These are phyloP conservation scores for Aurelia aurita complex sp. Pacific DNA, from an alignment of 30 jellyfish, hydroid and myxozoan genomes.

Conservation along the genomic window DNA sequence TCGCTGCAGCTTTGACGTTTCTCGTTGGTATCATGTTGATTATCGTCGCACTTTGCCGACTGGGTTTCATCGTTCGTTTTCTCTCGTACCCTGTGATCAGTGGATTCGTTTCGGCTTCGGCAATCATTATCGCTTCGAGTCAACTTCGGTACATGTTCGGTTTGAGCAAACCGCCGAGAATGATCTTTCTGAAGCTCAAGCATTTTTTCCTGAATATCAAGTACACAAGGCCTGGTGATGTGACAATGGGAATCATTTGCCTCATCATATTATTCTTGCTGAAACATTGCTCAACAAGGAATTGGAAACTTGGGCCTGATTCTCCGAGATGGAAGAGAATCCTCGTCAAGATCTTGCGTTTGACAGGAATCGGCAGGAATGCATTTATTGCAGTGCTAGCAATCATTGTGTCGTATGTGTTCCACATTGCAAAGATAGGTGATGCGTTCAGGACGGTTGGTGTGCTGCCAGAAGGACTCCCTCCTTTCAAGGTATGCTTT, in stretches of 20 bases:
- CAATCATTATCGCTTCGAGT: conserved; percentile 60
- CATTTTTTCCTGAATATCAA: conserved; percentile 59
- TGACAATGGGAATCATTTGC: conserved; percentile 67
- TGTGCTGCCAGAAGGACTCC: conserved; percentile 79
- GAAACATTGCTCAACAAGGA: conserved; percentile 17
- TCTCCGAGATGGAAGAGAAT: conserved; percentile 12
- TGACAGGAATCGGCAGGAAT: conserved; percentile 65
- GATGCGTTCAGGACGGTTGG: conserved; percentile 70
- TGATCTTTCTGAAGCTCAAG: conserved; percentile 24
- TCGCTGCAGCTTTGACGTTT: conserved; percentile 78
- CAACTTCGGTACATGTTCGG: conserved; percentile 86
- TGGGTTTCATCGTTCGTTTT: conserved; percentile 77
- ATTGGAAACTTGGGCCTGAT: neutral
- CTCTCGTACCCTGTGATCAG: conserved; percentile 83
- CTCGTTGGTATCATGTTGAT: conserved; percentile 70
- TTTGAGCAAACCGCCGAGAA: conserved; percentile 52
- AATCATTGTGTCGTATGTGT: conserved; percentile 53
- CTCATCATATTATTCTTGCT: conserved; percentile 37
- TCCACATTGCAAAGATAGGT: conserved; percentile 15
- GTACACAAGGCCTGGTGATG: conserved; percentile 72
- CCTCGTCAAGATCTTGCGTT: conserved; percentile 32
- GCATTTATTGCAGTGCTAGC: conserved; percentile 70
- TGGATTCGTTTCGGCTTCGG: conserved; percentile 92
- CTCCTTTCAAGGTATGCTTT: conserved; percentile 55
- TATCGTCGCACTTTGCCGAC: conserved; percentile 66